These are phyloP conservation scores for Tetropium fuscum DNA, from an alignment of 2,888 invertebrate species.

Conservation along the genomic window DNA sequence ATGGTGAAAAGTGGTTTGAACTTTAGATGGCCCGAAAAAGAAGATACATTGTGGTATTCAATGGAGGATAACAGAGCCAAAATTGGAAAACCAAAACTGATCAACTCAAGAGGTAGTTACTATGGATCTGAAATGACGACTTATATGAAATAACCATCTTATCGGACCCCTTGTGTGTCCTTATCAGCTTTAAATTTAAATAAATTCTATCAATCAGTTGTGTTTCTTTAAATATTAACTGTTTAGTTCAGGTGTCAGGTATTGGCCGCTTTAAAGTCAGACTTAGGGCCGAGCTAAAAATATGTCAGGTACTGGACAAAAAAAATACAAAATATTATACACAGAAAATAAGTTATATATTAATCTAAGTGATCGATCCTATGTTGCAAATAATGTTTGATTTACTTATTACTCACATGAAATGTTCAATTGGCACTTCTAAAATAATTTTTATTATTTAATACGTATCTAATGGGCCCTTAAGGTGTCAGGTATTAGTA, in stretches of 20 bases:
- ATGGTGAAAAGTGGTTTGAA: conserved; percentile 3
- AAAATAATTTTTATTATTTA: neutral
- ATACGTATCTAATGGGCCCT: neutral
- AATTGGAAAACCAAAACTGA: conserved; percentile 1
- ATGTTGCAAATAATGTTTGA: neutral
- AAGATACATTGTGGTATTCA: conserved; percentile 4
- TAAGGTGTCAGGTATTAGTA: conserved; percentile 12
- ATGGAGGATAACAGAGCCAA: neutral
- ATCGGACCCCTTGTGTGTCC: neutral
- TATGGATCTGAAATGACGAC: neutral
- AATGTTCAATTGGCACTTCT: neutral
- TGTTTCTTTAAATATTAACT: neutral
- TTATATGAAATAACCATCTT: neutral
- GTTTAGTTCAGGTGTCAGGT: neutral
- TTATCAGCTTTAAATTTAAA: neutral
- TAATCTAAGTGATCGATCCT: neutral
- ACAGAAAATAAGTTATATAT: neutral
- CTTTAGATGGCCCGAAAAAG: conserved; percentile 6
- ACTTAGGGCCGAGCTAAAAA: conserved; percentile 3
- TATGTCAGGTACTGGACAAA: conserved; percentile 16
- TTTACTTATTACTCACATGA: neutral
- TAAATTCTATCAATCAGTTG: neutral
- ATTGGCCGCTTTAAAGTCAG: conserved; percentile 7
- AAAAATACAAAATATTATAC: neutral
- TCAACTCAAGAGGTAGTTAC: conserved; percentile 15